Evolutionary conservation across 1,140 invertebrate species (phyloP), one percentile per base, ranked within the genome.

Genomic region (Leptestheria dahalacensis): DNA sequence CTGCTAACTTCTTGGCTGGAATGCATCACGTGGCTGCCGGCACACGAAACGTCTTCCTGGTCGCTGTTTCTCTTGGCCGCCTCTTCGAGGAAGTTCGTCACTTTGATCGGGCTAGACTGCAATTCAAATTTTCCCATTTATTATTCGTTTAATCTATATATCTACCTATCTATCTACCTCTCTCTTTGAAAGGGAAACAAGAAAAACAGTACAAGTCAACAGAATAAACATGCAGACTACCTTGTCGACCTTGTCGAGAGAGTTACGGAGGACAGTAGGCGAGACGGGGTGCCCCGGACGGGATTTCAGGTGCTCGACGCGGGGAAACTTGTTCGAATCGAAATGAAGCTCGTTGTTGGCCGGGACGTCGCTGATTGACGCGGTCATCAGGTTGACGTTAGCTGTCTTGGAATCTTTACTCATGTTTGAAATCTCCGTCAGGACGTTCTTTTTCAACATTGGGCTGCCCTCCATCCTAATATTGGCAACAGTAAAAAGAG

Each of bases 251-350:
- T 41, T 41, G 33, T 41, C 33, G 6, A 41, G 33, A 6, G 33
- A 41, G 33, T 41, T 59, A 48, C 21, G 58, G 33, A 15, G 18
- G 18, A 23, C 46, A 46, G n/a, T 63, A 33, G 50, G 25, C 50
- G 33, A 50, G 47, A 47, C 50, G 10, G 50, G n/a, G n/a, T n/a
- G n/a, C n/a, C n/a, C 26, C n/a, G 53, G 20, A 20, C 53, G 23
- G 12, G 53, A 33, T 55, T 60, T 62, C 21, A 59, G 4, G 24
- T 62, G 57, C 21, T 74, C 75, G 59, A 73, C 72, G 61, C 71
- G 72, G 0, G 79, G 77, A 70, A 77, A 82, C 63, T 83, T 83
- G 61, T 81, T 79, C 0, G 79, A 81, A 67, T 82, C 80, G 57
- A 77, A 79, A 62, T 74, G 70, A 23, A 80, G 73, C 59, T 76